A percentile compares a stretch with the other conserved stretches of the same genome.
These are phyloP conservation scores for Tilapia sparmanii DNA, from an alignment of 2,113 vertebrate species.

Conservation along the genomic window DNA sequence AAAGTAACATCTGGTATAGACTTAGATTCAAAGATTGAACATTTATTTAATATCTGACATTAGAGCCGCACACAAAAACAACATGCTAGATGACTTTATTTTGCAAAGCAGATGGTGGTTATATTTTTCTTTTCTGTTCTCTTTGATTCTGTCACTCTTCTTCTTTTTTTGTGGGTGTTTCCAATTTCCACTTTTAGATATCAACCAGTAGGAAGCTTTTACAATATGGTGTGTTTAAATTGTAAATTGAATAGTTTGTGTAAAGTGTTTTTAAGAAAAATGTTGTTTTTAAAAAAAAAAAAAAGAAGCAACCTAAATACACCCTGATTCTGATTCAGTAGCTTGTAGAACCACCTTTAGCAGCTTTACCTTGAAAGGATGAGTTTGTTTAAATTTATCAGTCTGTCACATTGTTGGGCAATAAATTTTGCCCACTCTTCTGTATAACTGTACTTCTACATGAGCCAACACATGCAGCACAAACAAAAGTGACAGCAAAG, in stretches of 20 bases:
- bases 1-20: not conserved
- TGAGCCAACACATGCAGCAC: not conserved
- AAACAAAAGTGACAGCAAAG: not conserved
- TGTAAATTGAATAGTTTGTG: not conserved
- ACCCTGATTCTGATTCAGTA: not conserved
- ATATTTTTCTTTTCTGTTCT: not conserved
- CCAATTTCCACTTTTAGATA: not conserved
- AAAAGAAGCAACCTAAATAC: not conserved
- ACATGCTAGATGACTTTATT: not conserved
- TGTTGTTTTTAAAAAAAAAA: too few relatives aligned
- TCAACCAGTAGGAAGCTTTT: not conserved
- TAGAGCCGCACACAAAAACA: not conserved
- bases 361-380: not conserved
- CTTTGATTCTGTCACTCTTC: not conserved
- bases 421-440: not conserved
- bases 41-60: too few relatives aligned
- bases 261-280: not conserved
- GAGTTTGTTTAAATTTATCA: not conserved
- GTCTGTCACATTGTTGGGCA: not conserved
- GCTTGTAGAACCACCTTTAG: not conserved
- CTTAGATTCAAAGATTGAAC: not conserved
- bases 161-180: not conserved
- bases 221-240: not conserved
- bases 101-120: not conserved
- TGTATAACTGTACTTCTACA: not conserved